A percentile compares a stretch with the other conserved stretches of the same genome.
Conservation (phyloP, 2,113 vertebrate genomes). For the Leptobrachium ailaonicum region DNA sequence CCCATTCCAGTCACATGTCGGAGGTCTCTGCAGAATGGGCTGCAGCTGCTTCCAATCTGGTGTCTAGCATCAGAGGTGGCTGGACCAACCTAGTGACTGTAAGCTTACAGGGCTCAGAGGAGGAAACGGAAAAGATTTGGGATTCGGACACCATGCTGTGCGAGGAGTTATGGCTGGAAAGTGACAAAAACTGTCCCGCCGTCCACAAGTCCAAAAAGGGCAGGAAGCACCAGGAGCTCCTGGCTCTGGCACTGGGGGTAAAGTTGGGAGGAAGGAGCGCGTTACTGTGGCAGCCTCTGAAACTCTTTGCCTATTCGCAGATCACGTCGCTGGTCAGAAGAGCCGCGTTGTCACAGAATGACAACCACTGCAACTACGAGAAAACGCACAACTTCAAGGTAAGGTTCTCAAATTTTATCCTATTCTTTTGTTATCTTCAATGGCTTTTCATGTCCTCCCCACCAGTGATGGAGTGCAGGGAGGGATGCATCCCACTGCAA, state of each 20-base stretch:
- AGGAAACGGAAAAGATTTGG: conserved; percentile 73
- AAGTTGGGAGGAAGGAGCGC: conserved; percentile 82
- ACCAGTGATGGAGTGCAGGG: neutral
- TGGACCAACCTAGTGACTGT: conserved; percentile 66
- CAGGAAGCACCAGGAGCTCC: conserved; percentile 85
- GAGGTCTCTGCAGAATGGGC: conserved; percentile 79
- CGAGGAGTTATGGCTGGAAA: conserved; percentile 72
- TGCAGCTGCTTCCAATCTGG: conserved; percentile 76
- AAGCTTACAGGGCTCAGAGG: conserved; percentile 60
- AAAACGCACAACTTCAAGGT: conserved; percentile 99
- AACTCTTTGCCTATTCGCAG: conserved; percentile 96
- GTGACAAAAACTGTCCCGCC: conserved; percentile 71
- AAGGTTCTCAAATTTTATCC: conserved; percentile 56
- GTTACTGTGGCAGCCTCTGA: conserved; percentile 94
- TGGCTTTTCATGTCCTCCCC: no score
- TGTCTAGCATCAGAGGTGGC: conserved; percentile 73
- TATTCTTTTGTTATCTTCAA: neutral
- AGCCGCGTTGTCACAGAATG: conserved; percentile 83
- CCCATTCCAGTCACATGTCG: conserved; percentile 78
- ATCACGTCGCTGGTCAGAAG: conserved; percentile 89
- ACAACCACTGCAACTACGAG: conserved; percentile 92
- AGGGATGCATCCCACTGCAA: neutral
- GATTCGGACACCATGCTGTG: conserved; percentile 68
- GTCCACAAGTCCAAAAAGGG: conserved; percentile 78
- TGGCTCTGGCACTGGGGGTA: conserved; percentile 87